Evolutionary conservation across 1,140 invertebrate genomes (phyloP), one percentile per base, ranked within the genome.

Genomic region (Drosophila pachea): DNA sequence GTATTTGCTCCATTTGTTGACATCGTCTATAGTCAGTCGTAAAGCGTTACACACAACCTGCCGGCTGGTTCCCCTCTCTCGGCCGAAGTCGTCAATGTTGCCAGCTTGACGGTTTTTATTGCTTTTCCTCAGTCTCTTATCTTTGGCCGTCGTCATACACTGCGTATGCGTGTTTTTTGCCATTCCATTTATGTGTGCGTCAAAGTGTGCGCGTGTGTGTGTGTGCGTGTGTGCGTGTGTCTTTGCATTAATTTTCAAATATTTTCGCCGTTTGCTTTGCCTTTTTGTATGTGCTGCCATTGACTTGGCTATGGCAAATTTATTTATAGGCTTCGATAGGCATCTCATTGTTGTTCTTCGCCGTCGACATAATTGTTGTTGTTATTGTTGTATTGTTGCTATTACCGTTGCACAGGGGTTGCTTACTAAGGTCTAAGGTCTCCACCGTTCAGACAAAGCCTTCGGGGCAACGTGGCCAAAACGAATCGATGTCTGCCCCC

Each of bases 241-340:
- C 55, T 61, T 61, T 68, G 70, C 73, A 76, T 76, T 76, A 76
- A 73, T 76, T 76, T 73, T 65, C 64, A 64, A 76, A 76, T 73
- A 76, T 76, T 68, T 60, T 48, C 8, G 35, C 58, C 58, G 68
- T 71, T 71, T 62, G 45, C 14, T n/a, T n/a, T 48, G 49, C 22
- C 59, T 48, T 53, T 53, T 62, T 68, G 40, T 68, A 29, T 68
- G 50, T 67, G 47, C 49, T 73, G 73, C 60, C 62, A 56, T 68
- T 73, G 50, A 67, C 47, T 63, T 45, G 53, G 58, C 54, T 59
- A 59, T 69, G 66, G 70, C 66, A 76, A 73, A 76, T 76, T 76
- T 76, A 76, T 76, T 76, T 76, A 76, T 76, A 69, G 73, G 50
- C 43, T 65, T 69, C 52, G 73, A 75, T 75, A 75, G 73, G 70